phyloP scores from a whole-genome alignment of 53 echinoderm and acorn worm genomes.

The Hippasteria phrygiana region DNA sequence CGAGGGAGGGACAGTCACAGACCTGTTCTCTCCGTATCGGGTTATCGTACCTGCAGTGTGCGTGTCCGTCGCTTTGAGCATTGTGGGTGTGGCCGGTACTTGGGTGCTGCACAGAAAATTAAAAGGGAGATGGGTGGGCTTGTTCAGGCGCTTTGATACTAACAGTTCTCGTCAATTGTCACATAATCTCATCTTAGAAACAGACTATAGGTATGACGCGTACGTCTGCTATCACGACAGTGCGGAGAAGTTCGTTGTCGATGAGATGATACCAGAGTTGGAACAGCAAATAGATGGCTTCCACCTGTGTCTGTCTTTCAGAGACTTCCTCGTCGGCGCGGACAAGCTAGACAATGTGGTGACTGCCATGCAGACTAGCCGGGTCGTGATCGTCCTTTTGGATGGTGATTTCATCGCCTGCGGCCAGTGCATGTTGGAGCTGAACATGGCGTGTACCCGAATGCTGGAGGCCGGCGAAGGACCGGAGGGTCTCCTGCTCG shows the following conservation, averaged over 20 bases:
- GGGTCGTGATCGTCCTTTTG: conserved; percentile 38
- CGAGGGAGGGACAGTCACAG: background rate
- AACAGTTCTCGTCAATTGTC: background rate
- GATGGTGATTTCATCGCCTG: conserved; percentile 45
- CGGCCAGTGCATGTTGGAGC: conserved; percentile 59
- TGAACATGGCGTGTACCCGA: conserved; percentile 58
- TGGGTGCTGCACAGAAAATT: conserved; percentile 33
- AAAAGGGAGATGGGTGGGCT: conserved; percentile 34
- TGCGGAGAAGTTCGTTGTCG: conserved; percentile 31
- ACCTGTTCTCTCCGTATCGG: background rate
- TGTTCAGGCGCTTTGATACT: conserved; percentile 26
- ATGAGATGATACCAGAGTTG: conserved; percentile 36
- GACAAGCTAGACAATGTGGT: conserved; percentile 57
- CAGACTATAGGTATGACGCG: conserved; percentile 36
- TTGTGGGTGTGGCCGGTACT: conserved; percentile 16
- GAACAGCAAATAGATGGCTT: conserved; percentile 35
- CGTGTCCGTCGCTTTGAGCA: background rate
- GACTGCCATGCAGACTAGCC: conserved; percentile 42
- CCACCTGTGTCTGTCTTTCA: conserved; percentile 45
- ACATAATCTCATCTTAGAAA: background rate
- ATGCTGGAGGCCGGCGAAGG: conserved; percentile 13
- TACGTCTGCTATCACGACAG: conserved; percentile 56
- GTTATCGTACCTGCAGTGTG: background rate
- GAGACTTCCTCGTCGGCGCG: conserved; percentile 61
- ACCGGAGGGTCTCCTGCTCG: conserved; percentile 30